phyloP scores from a whole-genome alignment of 2,888 invertebrate species.

The Schizaphis graminum region DNA sequence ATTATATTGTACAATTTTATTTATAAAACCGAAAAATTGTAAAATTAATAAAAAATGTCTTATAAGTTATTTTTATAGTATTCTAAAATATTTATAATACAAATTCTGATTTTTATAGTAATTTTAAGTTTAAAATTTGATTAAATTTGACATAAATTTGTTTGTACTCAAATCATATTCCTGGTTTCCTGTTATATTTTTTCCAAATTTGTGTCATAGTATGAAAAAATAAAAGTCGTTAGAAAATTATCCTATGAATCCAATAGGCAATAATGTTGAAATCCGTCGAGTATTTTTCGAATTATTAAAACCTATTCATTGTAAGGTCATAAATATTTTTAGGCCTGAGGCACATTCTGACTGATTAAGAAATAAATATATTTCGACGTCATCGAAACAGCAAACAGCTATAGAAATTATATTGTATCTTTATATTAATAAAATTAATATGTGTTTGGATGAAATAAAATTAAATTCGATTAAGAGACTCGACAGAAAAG shows the following conservation, averaged over 20 bases:
- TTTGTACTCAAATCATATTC: background rate
- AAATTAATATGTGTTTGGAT: background rate
- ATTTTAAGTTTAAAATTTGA: background rate
- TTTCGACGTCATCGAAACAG: background rate
- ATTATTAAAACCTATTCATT: background rate
- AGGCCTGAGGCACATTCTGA: background rate
- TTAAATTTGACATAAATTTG: background rate
- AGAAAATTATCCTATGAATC: background rate
- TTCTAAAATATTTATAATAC: background rate
- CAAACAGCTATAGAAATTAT: background rate
- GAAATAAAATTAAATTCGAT: background rate
- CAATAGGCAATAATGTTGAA: background rate
- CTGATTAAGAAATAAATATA: constrained; percentile 39
- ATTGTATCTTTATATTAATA: background rate
- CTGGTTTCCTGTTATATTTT: background rate
- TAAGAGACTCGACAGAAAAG: background rate
- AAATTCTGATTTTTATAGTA: background rate
- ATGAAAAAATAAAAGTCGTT: background rate
- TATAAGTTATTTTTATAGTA: background rate
- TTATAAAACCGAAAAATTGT: background rate
- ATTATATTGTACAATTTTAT: background rate
- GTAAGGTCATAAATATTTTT: background rate
- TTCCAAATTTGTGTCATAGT: background rate
- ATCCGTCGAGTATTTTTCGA: background rate
- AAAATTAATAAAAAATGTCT: background rate